These are phyloP conservation scores for Euphonia xanthogaster DNA, from an alignment of 2,797 vertebrate genomes.

Conservation along the genomic window DNA sequence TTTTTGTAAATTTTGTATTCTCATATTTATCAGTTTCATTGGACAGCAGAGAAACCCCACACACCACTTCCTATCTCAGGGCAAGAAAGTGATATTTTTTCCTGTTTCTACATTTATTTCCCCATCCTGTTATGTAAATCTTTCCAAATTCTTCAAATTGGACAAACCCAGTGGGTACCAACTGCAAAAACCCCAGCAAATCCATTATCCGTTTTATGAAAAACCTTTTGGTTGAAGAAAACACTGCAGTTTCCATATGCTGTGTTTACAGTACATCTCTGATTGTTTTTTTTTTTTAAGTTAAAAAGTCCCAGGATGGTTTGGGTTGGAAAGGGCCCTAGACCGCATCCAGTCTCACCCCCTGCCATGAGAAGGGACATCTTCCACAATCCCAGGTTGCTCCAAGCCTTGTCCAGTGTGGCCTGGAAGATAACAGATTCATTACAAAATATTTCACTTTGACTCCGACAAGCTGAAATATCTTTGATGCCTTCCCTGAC, in stretches of 20 bases:
- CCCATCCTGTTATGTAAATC: rapidly evolving
- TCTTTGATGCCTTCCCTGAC: not conserved
- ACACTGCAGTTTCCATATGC: not conserved
- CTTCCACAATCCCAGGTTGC: not conserved
- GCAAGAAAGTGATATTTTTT: not conserved
- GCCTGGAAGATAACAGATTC: not conserved
- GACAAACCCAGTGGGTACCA: not conserved
- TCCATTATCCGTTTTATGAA: not conserved
- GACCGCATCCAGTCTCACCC: not conserved
- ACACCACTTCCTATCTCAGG: not conserved
- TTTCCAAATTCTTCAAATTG: not conserved
- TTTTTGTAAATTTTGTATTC: not conserved
- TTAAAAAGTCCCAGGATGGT: not conserved
- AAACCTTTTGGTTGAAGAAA: not conserved
- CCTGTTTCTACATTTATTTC: not conserved
- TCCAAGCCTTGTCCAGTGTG: not conserved
- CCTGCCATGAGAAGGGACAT: not conserved
- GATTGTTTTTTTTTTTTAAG: not conserved
- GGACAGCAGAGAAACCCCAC: not conserved
- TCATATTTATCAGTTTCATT: rapidly evolving
- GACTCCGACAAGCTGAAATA: not conserved
- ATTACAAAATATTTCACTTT: not conserved
- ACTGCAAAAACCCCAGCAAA: not conserved
- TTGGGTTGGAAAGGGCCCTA: not conserved
- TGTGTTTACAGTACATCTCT: not conserved